These are phyloP conservation scores for Drosophila fuyamai DNA, from an alignment of 1,140 invertebrate species.

Conservation along the genomic window DNA sequence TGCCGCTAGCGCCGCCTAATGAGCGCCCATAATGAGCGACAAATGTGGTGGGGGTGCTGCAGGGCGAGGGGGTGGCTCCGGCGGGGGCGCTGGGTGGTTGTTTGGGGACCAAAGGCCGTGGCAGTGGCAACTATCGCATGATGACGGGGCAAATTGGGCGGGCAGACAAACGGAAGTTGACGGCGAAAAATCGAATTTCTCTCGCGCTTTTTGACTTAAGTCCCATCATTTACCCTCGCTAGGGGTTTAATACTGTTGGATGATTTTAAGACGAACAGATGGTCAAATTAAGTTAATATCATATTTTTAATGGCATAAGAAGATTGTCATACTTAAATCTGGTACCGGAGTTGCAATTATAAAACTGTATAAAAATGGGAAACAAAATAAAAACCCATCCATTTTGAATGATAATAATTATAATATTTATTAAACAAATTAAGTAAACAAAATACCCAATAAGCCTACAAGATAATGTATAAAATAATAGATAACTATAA, in stretches of 20 bases:
- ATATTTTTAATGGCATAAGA: neutral
- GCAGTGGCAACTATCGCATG: conserved; percentile 56
- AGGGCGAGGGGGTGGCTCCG: neutral
- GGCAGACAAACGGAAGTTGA: conserved; percentile 67
- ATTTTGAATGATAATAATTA: no score
- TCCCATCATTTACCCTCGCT: conserved; percentile 5
- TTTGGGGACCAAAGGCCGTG: conserved; percentile 1
- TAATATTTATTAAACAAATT: no score
- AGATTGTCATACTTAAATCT: neutral
- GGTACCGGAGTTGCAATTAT: no score
- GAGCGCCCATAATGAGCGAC: conserved; percentile 79
- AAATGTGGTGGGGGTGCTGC: conserved; percentile 12
- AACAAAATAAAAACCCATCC: no score
- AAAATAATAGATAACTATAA: no score
- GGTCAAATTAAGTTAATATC: no score
- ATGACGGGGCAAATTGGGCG: conserved; percentile 47
- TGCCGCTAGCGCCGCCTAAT: conserved; percentile 76
- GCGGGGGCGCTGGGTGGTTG: neutral
- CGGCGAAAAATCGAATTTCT: conserved; percentile 70
- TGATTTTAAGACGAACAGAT: neutral
- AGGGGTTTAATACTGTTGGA: neutral
- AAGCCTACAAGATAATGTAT: no score
- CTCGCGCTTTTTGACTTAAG: conserved; percentile 15
- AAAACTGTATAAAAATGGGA: no score
- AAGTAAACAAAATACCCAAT: no score